These are phyloP conservation scores for Augochlora pura DNA, from an alignment of 1,140 invertebrate species.

Conservation along the genomic window DNA sequence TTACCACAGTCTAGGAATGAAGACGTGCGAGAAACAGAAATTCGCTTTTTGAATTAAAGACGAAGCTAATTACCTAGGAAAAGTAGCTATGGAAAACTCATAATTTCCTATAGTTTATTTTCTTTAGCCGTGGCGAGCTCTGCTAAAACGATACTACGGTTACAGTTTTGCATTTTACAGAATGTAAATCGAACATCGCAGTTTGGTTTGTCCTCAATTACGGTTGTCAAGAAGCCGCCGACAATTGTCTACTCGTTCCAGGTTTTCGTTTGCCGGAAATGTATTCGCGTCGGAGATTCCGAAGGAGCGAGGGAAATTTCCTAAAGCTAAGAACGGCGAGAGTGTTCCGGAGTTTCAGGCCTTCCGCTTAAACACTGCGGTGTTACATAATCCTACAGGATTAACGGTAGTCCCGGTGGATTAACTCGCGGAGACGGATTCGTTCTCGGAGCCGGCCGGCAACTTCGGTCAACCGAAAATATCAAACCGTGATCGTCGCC, in stretches of 20 bases:
- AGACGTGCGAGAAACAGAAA: too few relatives aligned
- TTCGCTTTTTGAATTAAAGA: too few relatives aligned
- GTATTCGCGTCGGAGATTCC: constrained; percentile 17
- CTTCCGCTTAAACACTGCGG: constrained; percentile 64
- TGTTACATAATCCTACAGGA: constrained; percentile 63
- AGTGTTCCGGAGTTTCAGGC: constrained; percentile 49
- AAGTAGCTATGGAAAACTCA: too few relatives aligned
- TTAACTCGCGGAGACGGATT: constrained; percentile 64
- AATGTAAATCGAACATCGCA: too few relatives aligned
- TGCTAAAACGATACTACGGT: too few relatives aligned
- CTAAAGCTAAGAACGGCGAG: constrained; percentile 45
- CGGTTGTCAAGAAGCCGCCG: constrained; percentile 20
- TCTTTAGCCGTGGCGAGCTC: too few relatives aligned
- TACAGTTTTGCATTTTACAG: too few relatives aligned
- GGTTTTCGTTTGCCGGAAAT: constrained; percentile 21
- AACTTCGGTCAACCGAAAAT: constrained; percentile 44
- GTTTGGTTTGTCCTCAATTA: too few relatives aligned
- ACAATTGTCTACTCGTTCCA: constrained; percentile 17
- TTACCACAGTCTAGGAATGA: too few relatives aligned
- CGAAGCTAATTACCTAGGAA: too few relatives aligned
- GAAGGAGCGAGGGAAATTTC: constrained; percentile 44
- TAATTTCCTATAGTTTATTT: too few relatives aligned
- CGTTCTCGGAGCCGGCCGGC: constrained; percentile 35
- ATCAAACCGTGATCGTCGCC: constrained; percentile 52
- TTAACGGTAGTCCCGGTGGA: constrained; percentile 60